Conservation (phyloP, 2,888 invertebrate species). For the Chymomyza procnemis region DNA sequence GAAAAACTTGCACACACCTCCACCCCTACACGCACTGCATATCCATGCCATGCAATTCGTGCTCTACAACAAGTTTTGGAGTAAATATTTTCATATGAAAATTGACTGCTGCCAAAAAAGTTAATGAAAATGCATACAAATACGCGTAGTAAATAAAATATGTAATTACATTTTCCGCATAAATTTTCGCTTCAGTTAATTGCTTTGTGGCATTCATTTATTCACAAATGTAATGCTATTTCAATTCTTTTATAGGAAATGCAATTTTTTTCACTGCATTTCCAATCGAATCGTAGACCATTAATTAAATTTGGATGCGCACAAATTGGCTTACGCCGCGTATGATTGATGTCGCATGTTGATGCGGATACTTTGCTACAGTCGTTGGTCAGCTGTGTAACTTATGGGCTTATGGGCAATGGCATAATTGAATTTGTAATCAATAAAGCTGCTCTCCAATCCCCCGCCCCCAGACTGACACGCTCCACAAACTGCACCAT, state of each 20-base stretch:
- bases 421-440: slow-evolving; percentile 60
- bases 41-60: background rate
- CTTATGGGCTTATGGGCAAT: slow-evolving; percentile 17
- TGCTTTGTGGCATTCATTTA: background rate
- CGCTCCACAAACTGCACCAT: background rate
- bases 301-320: slow-evolving; percentile 38
- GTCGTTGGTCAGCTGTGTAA: background rate
- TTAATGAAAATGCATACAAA: slow-evolving; percentile 48
- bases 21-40: background rate
- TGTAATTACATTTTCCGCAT: slow-evolving; percentile 30
- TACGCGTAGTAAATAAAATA: slow-evolving; percentile 51
- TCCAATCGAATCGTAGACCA: slow-evolving; percentile 23
- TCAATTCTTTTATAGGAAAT: slow-evolving; percentile 43
- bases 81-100: slow-evolving; percentile 33
- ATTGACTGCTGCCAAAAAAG: slow-evolving; percentile 4
- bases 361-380: background rate
- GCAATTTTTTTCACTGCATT: slow-evolving; percentile 13
- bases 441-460: slow-evolving; percentile 43
- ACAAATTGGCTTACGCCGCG: slow-evolving; percentile 3
- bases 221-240: slow-evolving; percentile 3
- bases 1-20: slow-evolving; percentile 13
- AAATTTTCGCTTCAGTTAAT: background rate
- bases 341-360: slow-evolving; percentile 43
- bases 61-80: slow-evolving; percentile 4
- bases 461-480: background rate